Evolutionary conservation across 2,888 invertebrate genomes (phyloP).

Genomic region (Lepidochrysops patricia): DNA sequence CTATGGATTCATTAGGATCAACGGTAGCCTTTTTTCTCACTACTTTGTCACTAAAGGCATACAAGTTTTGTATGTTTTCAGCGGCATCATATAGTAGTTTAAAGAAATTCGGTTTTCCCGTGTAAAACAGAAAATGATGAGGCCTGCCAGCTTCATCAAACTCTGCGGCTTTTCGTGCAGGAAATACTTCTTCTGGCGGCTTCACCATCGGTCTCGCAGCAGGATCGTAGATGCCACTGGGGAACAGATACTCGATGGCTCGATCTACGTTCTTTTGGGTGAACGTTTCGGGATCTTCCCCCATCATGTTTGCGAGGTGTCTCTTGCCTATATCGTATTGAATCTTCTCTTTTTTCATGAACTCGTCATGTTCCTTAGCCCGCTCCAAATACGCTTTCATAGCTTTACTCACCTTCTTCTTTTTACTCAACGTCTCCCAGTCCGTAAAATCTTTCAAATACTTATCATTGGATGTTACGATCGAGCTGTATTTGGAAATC

Average conservation of each 20-base stretch:
- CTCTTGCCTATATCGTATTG: conserved; percentile 94
- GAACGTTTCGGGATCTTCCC: conserved; percentile 90
- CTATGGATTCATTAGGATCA: conserved; percentile 74
- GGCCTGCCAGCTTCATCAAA: conserved; percentile 95
- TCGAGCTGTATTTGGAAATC: conserved; percentile 37
- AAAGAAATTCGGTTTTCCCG: conserved; percentile 89
- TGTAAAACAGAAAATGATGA: conserved; percentile 93
- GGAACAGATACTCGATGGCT: conserved; percentile 95
- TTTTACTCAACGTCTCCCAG: conserved; percentile 62
- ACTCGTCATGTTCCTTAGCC: conserved; percentile 85
- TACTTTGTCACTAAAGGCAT: conserved; percentile 82
- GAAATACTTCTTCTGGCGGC: conserved; percentile 91
- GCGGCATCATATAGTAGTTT: conserved; percentile 86
- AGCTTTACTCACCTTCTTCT: conserved; percentile 85
- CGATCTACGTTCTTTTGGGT: conserved; percentile 89
- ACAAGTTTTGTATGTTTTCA: conserved; percentile 77
- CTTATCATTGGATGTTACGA: conserved; percentile 31
- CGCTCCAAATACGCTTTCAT: conserved; percentile 92
- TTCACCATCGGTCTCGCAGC: conserved; percentile 92
- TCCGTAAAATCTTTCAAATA: conserved; percentile 45
- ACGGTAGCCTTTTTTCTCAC: conserved; percentile 75
- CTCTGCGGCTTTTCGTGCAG: conserved; percentile 87
- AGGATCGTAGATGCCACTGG: conserved; percentile 91
- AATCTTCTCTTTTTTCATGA: conserved; percentile 83
- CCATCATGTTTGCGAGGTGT: conserved; percentile 99